Evolutionary conservation across 2,113 vertebrate genomes (phyloP), one percentile per base, ranked within the genome.

Genomic region (Gavia stellata): DNA sequence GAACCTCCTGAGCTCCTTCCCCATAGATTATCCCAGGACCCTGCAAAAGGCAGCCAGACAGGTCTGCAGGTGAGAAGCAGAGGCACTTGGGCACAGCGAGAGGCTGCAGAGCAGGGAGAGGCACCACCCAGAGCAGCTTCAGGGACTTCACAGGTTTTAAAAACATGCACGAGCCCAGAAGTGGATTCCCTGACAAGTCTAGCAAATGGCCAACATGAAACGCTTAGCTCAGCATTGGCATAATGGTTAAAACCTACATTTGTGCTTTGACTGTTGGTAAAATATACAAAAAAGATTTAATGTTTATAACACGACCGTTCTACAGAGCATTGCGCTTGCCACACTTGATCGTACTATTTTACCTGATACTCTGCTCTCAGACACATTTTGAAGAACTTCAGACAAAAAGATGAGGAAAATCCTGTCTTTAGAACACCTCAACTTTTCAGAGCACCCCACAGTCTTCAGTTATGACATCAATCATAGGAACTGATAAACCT

Each of bases 161-260:
- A 92, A 79, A 29, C 26, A 55, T 2, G 0, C 7, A 66, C 63
- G 7, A 75, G 23, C 8, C 25, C 44, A 82, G 52, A 79, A 80
- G 9, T 9, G 9, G 26, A 59, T 28, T 75, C 36, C 38, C n/a
- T 65, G 72, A 26, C 34, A 52, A 68, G 24, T 28, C 55, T 34
- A 81, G 36, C 34, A 81, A 65, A 18, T 6, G 2, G 23, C 20
- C 63, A 71, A 29, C 1, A 1, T 33, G 21, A 8, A 0, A 79
- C 0, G 1, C 5, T 33, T 47, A 50, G 44, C 40, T 65, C 34
- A 77, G 10, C 0, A 1, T 3, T 33, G 29, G 44, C 18, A 5
- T 12, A 44, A 65, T 1, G 1, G 42, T 42, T 34, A 50, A 90
- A 92, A 63, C 10, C 28, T 10, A 12, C 5, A 25, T 38, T 23